Evolutionary conservation across 2,888 invertebrate genomes (phyloP).

Genomic region (Plebejus melissa): DNA sequence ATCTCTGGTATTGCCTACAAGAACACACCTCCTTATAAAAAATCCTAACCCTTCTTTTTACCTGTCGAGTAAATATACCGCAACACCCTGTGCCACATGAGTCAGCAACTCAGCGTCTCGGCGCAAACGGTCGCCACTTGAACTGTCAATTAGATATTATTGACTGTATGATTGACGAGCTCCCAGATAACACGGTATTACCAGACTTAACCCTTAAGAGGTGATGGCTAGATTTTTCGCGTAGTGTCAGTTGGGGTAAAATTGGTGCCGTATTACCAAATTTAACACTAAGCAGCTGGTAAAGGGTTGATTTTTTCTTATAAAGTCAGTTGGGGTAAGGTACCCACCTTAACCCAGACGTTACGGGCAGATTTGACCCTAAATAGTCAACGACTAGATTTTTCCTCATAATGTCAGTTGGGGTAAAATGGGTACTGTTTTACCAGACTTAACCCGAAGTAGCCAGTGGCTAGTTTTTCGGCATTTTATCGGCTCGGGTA

Average conservation of each 20-base stretch:
- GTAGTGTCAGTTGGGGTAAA: too few species aligned
- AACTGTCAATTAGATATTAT: constrained; percentile 76
- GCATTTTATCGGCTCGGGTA: too few species aligned
- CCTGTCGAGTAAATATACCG: constrained; percentile 5
- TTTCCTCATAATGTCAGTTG: too few species aligned
- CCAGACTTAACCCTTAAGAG: constrained; percentile 16
- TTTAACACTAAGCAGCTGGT: background rate
- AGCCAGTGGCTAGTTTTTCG: too few species aligned
- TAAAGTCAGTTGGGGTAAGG: background rate
- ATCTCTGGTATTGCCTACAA: background rate
- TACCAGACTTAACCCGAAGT: too few species aligned
- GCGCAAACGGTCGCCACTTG: constrained; percentile 64
- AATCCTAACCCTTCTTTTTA: background rate
- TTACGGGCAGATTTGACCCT: background rate
- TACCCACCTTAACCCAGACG: too few species aligned
- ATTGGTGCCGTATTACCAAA: too few species aligned
- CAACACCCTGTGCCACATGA: constrained; percentile 62
- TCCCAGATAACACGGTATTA: constrained; percentile 32
- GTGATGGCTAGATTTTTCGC: background rate
- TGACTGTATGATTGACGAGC: constrained; percentile 69
- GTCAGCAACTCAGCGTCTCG: constrained; percentile 73
- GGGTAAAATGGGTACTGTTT: too few species aligned
- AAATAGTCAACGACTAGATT: background rate
- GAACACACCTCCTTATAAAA: too few species aligned
- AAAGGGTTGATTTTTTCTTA: background rate